Evolutionary conservation across 2,797 vertebrate genomes (phyloP).

Genomic region (Gobionotothen gibberifrons): DNA sequence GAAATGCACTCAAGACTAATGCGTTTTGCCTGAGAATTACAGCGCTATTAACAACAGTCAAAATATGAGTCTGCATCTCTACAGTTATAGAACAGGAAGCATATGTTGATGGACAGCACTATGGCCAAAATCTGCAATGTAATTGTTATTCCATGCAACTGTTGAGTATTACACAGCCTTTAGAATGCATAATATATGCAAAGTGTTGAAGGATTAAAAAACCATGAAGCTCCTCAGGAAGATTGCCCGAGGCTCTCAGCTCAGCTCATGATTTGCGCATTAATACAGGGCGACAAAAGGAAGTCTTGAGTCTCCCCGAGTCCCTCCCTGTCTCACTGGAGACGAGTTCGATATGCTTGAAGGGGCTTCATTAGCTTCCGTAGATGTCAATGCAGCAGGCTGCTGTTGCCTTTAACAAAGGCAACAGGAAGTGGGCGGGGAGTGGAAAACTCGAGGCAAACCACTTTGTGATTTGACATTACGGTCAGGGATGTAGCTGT

Average conservation of each 20-base stretch:
- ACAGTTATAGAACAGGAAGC: constrained; percentile 7
- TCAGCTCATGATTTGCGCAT: constrained; percentile 52
- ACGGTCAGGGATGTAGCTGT: constrained; percentile 45
- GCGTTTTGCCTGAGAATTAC: constrained; percentile 22
- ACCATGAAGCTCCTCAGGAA: constrained; percentile 56
- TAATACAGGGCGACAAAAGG: constrained; percentile 63
- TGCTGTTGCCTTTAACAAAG: constrained; percentile 41
- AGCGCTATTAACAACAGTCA: constrained; percentile 19
- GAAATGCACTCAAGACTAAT: constrained; percentile 21
- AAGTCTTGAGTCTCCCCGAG: constrained; percentile 50
- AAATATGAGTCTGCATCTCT: constrained; percentile 31
- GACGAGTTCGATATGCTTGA: constrained; percentile 59
- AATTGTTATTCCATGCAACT: constrained; percentile 52
- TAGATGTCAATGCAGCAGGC: constrained; percentile 54
- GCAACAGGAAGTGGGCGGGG: constrained; percentile 8
- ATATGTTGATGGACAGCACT: constrained; percentile 33
- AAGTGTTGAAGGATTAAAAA: constrained; percentile 63
- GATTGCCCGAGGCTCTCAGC: constrained; percentile 46
- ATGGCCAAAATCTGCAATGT: constrained; percentile 34
- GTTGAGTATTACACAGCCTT: constrained; percentile 54
- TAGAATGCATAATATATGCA: constrained; percentile 67
- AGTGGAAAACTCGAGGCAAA: constrained; percentile 32
- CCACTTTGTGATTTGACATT: constrained; percentile 44
- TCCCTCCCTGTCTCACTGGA: constrained; percentile 43
- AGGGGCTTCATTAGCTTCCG: constrained; percentile 48